These are phyloP conservation scores for Opisthocomus hoazin DNA, from an alignment of 2,113 vertebrate genomes.

Conservation along the genomic window DNA sequence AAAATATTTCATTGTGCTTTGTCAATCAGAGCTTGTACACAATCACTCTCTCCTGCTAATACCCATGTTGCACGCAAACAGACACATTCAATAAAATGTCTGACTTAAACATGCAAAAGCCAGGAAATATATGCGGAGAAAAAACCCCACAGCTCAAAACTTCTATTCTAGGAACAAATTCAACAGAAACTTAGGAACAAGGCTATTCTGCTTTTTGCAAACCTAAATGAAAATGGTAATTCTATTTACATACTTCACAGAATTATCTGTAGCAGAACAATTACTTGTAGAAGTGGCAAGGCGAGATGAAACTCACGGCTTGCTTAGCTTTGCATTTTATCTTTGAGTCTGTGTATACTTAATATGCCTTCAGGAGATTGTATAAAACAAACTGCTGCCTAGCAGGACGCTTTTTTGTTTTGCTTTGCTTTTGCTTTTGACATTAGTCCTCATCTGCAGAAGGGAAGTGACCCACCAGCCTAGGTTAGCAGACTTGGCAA, in stretches of 20 bases:
- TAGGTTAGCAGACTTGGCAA: not conserved
- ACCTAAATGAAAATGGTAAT: not conserved
- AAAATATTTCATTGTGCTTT: not conserved
- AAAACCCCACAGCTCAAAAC: not conserved
- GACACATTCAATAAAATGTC: not conserved
- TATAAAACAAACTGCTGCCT: not conserved
- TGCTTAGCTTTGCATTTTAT: not conserved
- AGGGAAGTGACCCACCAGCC: slow-evolving; percentile 7
- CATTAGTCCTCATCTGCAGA: not conserved
- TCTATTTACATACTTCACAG: not conserved
- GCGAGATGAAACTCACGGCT: not conserved
- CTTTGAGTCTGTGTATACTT: not conserved
- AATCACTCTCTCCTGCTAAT: not conserved
- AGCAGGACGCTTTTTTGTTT: not conserved
- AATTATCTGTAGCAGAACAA: not conserved
- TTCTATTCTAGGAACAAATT: not conserved
- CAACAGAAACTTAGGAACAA: not conserved
- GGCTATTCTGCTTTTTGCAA: not conserved
- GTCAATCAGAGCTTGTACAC: not conserved
- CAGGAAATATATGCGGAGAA: not conserved
- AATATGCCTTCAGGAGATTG: not conserved
- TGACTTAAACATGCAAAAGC: slow-evolving; percentile 21
- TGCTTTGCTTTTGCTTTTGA: slow-evolving; percentile 2
- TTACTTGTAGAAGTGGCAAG: not conserved
- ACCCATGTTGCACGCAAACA: not conserved